Conservation (phyloP, 2,888 invertebrate species). For the Caenorhabditis zanzibari region DNA sequence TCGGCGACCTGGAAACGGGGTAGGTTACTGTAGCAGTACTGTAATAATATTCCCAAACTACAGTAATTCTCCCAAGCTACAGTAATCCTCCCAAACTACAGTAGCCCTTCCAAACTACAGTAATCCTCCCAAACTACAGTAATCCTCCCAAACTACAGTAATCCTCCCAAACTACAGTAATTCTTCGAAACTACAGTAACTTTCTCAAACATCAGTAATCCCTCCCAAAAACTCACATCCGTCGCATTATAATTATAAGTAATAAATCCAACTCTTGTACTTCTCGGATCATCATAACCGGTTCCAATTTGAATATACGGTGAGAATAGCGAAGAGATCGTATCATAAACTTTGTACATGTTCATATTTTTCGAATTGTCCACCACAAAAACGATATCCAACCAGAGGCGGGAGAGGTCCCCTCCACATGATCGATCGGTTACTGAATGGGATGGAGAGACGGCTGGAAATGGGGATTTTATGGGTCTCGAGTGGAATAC, state of each 20-base stretch:
- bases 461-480: conserved; percentile 1
- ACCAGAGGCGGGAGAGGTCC: conserved; percentile 45
- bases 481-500: too few species aligned
- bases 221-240: conserved; percentile 42
- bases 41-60: too few species aligned
- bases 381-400: conserved; percentile 54
- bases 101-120: too few species aligned
- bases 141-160: too few species aligned
- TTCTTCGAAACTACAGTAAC: too few species aligned
- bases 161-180: too few species aligned
- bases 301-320: conserved; percentile 45
- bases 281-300: conserved; percentile 48
- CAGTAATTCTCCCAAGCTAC: too few species aligned
- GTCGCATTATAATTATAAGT: conserved; percentile 55
- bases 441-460: conserved; percentile 4
- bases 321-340: conserved; percentile 37
- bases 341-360: conserved; percentile 43
- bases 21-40: too few species aligned
- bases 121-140: too few species aligned
- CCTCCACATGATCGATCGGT: conserved; percentile 48
- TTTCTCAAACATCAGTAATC: too few species aligned
- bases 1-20: conserved; percentile 42
- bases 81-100: too few species aligned
- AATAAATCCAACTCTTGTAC: conserved; percentile 53
- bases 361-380: conserved; percentile 58